These are phyloP conservation scores for Spatulosminthurus flaviceps DNA, from an alignment of 2,888 invertebrate species.

Conservation along the genomic window DNA sequence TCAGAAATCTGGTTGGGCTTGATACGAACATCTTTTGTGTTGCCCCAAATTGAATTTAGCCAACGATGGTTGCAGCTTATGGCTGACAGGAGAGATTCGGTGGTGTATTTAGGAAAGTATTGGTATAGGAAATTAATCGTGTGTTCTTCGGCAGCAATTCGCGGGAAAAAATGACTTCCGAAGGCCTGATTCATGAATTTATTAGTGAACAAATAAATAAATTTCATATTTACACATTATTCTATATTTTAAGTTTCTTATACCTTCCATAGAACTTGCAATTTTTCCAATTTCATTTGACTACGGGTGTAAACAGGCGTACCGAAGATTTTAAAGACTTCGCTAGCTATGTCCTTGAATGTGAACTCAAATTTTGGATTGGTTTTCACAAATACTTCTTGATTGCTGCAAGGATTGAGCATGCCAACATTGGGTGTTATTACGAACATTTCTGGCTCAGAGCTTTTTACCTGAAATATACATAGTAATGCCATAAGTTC, in stretches of 20 bases:
- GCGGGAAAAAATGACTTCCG: constrained; percentile 28
- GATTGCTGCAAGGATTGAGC: neutral
- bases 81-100: neutral
- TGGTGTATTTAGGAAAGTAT: neutral
- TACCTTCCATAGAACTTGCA: constrained; percentile 29
- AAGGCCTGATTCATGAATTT: neutral
- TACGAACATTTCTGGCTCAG: constrained; percentile 32
- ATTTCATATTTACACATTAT: too few species aligned
- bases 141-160: constrained; percentile 31
- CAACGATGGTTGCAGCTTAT: constrained; percentile 24
- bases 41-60: constrained; percentile 28
- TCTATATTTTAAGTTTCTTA: too few species aligned
- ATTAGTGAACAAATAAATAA: too few species aligned
- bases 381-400: constrained; percentile 19
- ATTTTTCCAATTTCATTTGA: constrained; percentile 22
- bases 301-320: constrained; percentile 31
- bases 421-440: constrained; percentile 31
- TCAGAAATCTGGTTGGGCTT: constrained; percentile 21
- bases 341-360: constrained; percentile 25
- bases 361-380: constrained; percentile 36
- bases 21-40: neutral
- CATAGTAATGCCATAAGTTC: too few species aligned
- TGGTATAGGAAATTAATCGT: constrained; percentile 20
- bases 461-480: constrained; percentile 38
- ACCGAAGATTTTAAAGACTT: constrained; percentile 37